Evolutionary conservation across 1,140 invertebrate species (phyloP), one percentile per base, ranked within the genome.

Genomic region (Venustaconcha ellipsiformis): DNA sequence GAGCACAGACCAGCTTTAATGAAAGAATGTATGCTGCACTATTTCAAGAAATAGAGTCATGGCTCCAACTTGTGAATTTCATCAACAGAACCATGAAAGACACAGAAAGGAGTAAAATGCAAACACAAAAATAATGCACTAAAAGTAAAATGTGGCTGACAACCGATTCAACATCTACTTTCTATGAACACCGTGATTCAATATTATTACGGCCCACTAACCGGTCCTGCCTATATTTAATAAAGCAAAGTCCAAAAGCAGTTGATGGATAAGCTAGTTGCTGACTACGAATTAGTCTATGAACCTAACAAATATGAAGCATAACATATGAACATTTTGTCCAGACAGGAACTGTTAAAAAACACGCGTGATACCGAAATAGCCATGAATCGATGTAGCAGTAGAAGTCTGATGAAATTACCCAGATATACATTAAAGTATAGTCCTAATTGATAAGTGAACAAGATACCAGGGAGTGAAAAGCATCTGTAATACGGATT

Each of bases 41-140:
- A 74, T 57, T 57, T 12, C 18, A 69, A n/a, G 77, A 48, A 48
- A 48, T 6, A 48, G 37, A 37, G 37, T 8, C 37, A 48, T 6
- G 70, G 18, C 67, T 62, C 6, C 65, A 78, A 71, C 67, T 79
- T 20, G 87, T 91, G 55, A 80, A 84, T 11, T 91, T 85, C 82
- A 86, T 80, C 14, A 88, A 86, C 70, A 87, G 87, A 81, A 86
- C 81, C 48, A 75, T 90, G 17, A 86, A 87, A 11, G 80, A 84
- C 20, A 69, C 83, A 17, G 87, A 90, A 82, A 79, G 72, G 57
- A 55, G 84, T 56, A 90, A 90, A 72, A 90, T 81, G 6, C 87
- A 90, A 72, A 89, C 89, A 20, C 90, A 91, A 78, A 89, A 11
- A 88, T 74, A 89, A 91, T 74, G 79, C 83, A 37, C 62, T 90